Percentiles rank a stretch among this genome's conserved stretches.
phyloP scores from a whole-genome alignment of 2,113 vertebrate genomes.

The Lamprologus callipterus region DNA sequence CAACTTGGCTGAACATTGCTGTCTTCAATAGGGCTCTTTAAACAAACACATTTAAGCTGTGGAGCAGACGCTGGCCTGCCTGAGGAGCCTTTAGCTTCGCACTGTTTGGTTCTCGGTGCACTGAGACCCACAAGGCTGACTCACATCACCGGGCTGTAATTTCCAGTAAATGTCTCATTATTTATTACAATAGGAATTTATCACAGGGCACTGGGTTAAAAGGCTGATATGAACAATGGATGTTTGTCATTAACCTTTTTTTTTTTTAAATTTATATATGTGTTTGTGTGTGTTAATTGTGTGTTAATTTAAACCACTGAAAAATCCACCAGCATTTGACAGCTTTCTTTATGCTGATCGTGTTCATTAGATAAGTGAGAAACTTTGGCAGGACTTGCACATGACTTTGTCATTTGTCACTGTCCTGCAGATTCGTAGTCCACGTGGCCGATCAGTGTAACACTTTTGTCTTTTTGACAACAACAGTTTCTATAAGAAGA shows the following conservation, averaged over 20 bases:
- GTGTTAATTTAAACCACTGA: not conserved
- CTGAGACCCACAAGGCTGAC: not conserved
- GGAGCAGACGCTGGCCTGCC: not conserved
- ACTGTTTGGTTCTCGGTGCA: not conserved
- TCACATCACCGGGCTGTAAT: not conserved
- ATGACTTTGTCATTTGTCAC: not conserved
- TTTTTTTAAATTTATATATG: not conserved
- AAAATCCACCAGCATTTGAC: not conserved
- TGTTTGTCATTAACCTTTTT: not conserved
- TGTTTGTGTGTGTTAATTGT: not conserved
- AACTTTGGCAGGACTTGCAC: not conserved
- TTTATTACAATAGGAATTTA: not conserved
- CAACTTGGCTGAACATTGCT: constrained; percentile 30
- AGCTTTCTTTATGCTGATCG: not conserved
- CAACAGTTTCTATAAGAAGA: not conserved
- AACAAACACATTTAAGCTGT: constrained; percentile 11
- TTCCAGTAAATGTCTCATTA: not conserved
- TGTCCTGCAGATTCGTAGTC: not conserved
- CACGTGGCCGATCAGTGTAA: not conserved
- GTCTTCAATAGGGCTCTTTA: constrained; percentile 19
- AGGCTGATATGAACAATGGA: not conserved
- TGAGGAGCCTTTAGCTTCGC: not conserved
- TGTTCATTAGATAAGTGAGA: not conserved
- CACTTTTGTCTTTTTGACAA: not conserved
- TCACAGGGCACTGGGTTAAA: not conserved